These are phyloP conservation scores for Diarsia mendica DNA, from an alignment of 2,888 invertebrate species.

Conservation along the genomic window DNA sequence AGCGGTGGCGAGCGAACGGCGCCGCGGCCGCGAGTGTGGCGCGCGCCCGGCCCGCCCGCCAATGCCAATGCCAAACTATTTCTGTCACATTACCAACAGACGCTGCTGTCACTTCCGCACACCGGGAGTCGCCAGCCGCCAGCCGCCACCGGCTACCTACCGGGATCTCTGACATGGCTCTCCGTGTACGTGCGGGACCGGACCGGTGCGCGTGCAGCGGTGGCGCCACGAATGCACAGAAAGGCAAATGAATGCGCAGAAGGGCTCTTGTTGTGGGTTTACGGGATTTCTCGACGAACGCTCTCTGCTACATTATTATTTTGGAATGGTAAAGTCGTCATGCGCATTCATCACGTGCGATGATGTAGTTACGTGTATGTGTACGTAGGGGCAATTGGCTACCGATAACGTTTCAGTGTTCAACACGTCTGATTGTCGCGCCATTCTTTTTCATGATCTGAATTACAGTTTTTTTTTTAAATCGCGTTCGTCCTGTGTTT, in stretches of 20 bases:
- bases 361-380: not conserved
- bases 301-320: constrained; percentile 1
- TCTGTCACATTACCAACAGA: constrained; percentile 60
- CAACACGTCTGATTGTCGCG: not conserved
- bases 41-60: constrained; percentile 18
- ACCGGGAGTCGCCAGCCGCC: not conserved
- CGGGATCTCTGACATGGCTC: not conserved
- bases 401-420: constrained; percentile 32
- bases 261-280: not conserved
- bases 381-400: constrained; percentile 10
- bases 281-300: not conserved
- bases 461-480: not conserved
- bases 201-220: no score
- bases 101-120: constrained; percentile 69
- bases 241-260: not conserved
- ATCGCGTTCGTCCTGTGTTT: not conserved
- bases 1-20: constrained; percentile 32
- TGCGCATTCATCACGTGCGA: constrained; percentile 14
- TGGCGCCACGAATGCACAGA: no score
- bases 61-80: constrained; percentile 70
- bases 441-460: not conserved
- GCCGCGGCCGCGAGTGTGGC: constrained; percentile 38
- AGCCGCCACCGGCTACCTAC: not conserved
- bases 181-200: not conserved
- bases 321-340: constrained; percentile 26